Base-by-base conservation (phyloP, 2,888 invertebrate species). In the Philhelius pedissequus region DNA sequence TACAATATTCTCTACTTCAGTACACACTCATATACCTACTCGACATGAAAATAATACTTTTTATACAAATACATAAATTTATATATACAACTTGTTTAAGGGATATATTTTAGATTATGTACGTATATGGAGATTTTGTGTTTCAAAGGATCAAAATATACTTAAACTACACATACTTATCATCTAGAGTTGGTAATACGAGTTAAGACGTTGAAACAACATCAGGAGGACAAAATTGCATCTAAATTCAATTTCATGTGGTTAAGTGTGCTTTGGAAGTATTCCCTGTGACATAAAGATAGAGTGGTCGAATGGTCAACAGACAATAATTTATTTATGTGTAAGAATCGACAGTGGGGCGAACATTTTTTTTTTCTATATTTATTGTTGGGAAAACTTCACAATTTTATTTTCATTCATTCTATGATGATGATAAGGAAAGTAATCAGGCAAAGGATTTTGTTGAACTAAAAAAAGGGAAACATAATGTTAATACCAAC, bases 241-340 rank as follows among this genome's bases (percentile, higher is more conserved):
- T 76, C 70, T 40, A 76, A 76, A 81, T 81, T 81, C 64, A 76
- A 81, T 76, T 76, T 81, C 25, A 64, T 81, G 81, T 50, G 76
- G 81, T 81, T 80, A 48, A 48, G 56, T 58, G 64, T 81, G 76
- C 64, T 81, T 76, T 81, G 50, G 64, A 81, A 64, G 66, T 62
- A 76, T 38, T 18, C 50, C 11, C 48, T 68, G 27, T 38, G 54
- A 62, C 30, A 69, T 18, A 60, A 25, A 30, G 1, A 2, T 0
- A 40, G 8, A 52, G 27, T 40, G 30, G 15, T 56, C 25, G 32
- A n/a, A 60, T 45, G 30, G 62, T 27, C 43, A 30, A 4, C 20
- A 13, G 32, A 56, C 7, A 35, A 50, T 50, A 25, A 13, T 5
- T 5, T 20, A 6, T 7, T 6, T 18, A 18, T 8, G 3, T 2